These are phyloP conservation scores for Apostichopus parvimensis DNA, from an alignment of 35 echinoderm and acorn worm species.

Conservation along the genomic window DNA sequence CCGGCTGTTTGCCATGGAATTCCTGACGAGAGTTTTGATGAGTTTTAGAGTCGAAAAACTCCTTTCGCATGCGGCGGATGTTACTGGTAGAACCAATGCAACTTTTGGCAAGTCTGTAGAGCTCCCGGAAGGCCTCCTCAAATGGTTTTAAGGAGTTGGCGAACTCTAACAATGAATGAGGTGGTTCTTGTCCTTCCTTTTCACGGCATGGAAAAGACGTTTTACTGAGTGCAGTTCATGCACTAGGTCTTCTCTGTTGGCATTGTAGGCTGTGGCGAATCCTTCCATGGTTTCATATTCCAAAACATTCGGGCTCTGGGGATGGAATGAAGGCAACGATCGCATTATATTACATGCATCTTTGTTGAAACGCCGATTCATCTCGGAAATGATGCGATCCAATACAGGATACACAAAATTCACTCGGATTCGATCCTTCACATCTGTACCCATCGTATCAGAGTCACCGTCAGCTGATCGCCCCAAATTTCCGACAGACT, in stretches of 20 bases:
- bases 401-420: slow-evolving; percentile 54
- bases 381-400: slow-evolving; percentile 55
- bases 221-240: slow-evolving; percentile 52
- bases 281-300: slow-evolving; percentile 38
- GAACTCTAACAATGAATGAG: slow-evolving; percentile 45
- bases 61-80: slow-evolving; percentile 58
- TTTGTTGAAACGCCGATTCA: slow-evolving; percentile 54
- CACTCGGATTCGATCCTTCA: slow-evolving; percentile 3
- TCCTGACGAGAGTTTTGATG: slow-evolving; percentile 48
- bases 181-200: slow-evolving; percentile 30
- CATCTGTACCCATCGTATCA: slow-evolving; percentile 26
- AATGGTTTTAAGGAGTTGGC: slow-evolving; percentile 49
- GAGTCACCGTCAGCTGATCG: slow-evolving; percentile 43
- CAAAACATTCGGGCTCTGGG: slow-evolving; percentile 37
- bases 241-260: slow-evolving; percentile 39
- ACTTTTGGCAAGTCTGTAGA: slow-evolving; percentile 57
- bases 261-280: slow-evolving; percentile 24
- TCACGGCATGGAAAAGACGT: slow-evolving; percentile 35
- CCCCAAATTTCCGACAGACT: slow-evolving; percentile 29
- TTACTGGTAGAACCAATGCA: slow-evolving; percentile 37
- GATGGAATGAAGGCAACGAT: slow-evolving; percentile 46
- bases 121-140: slow-evolving; percentile 55
- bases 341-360: slow-evolving; percentile 54
- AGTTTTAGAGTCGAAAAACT: not conserved
- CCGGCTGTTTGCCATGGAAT: slow-evolving; percentile 56